Conservation (phyloP, 2,797 vertebrate genomes). For the Anguilla megastoma region DNA sequence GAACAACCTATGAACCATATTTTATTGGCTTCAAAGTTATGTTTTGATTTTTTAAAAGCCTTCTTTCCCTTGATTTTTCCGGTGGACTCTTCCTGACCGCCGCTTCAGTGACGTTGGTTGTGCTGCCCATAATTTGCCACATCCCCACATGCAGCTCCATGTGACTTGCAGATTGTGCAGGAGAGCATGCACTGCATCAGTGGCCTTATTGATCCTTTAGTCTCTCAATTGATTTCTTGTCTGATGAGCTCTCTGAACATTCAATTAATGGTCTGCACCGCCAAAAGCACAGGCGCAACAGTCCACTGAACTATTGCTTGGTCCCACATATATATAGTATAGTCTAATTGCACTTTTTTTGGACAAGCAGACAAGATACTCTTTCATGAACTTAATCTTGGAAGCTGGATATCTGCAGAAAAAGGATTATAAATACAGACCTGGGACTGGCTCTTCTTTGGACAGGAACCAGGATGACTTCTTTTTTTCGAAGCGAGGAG, state of each 20-base stretch:
- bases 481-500: slow-evolving; percentile 52
- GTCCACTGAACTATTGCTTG: not conserved
- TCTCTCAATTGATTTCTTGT: not conserved
- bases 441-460: not conserved
- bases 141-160: not conserved
- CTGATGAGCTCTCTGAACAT: not conserved
- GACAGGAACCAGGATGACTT: slow-evolving; percentile 31
- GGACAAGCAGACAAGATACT: no score
- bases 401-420: not conserved
- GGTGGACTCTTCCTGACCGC: not conserved
- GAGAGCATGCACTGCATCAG: not conserved
- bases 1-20: no score
- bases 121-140: not conserved
- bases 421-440: not conserved
- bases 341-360: no score
- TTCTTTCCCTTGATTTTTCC: not conserved
- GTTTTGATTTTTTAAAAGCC: no score
- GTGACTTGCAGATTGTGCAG: not conserved
- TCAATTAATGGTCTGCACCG: not conserved
- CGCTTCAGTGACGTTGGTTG: not conserved
- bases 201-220: not conserved
- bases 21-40: no score
- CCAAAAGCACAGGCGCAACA: not conserved
- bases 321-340: no score
- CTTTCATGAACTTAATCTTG: not conserved